Evolutionary conservation across 2,113 vertebrate species (phyloP), one percentile per base, ranked within the genome.

Genomic region (Pygoscelis adeliae): DNA sequence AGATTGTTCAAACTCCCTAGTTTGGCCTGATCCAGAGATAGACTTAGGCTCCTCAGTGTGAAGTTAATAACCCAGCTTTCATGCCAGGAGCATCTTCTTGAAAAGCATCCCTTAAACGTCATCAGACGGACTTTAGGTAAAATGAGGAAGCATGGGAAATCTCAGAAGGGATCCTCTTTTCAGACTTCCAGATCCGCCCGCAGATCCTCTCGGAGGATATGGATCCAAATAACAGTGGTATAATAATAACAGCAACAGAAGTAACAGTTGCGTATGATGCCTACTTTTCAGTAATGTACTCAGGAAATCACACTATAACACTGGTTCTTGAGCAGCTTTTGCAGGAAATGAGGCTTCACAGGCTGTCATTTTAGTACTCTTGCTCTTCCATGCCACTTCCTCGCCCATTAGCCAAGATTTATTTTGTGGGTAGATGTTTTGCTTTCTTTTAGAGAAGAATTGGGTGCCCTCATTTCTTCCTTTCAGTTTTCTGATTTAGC

Each of bases 211-310:
- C 79, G 82, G 40, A 94, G 79, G 65, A 84, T 93, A 49, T 69
- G 59, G 66, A 89, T 61, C 27, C 30, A 47, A 95, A 73, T 55
- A 83, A 65, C 20, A 65, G 58, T 42, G 36, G 25, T 84, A 49
- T 70, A 87, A 56, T 91, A 78, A 82, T 89, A 89, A 85, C 16
- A 93, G 36, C n/a, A 77, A 49, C 27, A 94, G 81, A 87, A 93
- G 73, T 52, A 88, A 72, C 27, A 76, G 42, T 73, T 3, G 13
- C 1, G 2, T 72, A 36, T 67, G 32, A 84, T 67, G 47, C n/a
- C 58, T 87, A 40, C 42, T 89, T 91, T 93, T 83, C 56, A 91
- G 61, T 83, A 83, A 53, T 38, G 36, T 69, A 18, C 36, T 85
- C 70, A 80, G 81, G 90, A 94, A 97, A 83, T 88, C 84, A 40